phyloP scores from a whole-genome alignment of 92 coral and sea anemone species.

The Heliopora coerulea region DNA sequence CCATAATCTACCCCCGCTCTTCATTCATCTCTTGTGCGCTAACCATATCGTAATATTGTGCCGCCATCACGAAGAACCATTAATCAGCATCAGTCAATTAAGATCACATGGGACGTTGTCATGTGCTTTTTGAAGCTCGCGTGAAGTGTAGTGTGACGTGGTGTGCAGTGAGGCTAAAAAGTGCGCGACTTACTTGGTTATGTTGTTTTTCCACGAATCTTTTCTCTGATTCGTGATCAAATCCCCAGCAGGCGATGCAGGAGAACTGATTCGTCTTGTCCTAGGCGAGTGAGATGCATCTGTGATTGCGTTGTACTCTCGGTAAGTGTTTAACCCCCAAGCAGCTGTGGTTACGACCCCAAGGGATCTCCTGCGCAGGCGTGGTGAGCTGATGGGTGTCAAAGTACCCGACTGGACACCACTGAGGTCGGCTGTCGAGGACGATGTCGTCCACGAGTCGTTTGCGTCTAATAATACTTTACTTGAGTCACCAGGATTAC shows the following conservation, averaged over 20 bases:
- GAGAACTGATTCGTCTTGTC: constrained; percentile 2
- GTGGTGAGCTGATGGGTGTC: constrained; percentile 9
- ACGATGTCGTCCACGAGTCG: not conserved
- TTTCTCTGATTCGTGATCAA: not conserved
- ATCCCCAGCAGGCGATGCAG: not conserved
- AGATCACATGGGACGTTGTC: too few species aligned
- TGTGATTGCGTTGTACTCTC: not conserved
- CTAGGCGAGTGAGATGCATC: not conserved
- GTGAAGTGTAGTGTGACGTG: not conserved
- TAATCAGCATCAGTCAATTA: too few species aligned
- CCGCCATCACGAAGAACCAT: too few species aligned
- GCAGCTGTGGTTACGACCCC: constrained; percentile 24
- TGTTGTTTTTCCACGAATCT: not conserved
- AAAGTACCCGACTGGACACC: constrained; percentile 3
- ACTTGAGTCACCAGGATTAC: not conserved
- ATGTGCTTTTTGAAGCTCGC: too few species aligned
- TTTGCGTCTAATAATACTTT: not conserved
- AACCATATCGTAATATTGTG: too few species aligned
- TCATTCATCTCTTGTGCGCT: too few species aligned
- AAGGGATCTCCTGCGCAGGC: constrained; percentile 8
- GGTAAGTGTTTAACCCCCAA: constrained; percentile 17
- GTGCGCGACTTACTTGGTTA: too few species aligned
- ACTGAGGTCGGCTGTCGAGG: not conserved
- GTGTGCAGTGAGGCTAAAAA: too few species aligned
- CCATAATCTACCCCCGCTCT: too few species aligned